Evolutionary conservation across 1,140 invertebrate genomes (phyloP), one percentile per base, ranked within the genome.

Genomic region (Adoxophyes honmai): DNA sequence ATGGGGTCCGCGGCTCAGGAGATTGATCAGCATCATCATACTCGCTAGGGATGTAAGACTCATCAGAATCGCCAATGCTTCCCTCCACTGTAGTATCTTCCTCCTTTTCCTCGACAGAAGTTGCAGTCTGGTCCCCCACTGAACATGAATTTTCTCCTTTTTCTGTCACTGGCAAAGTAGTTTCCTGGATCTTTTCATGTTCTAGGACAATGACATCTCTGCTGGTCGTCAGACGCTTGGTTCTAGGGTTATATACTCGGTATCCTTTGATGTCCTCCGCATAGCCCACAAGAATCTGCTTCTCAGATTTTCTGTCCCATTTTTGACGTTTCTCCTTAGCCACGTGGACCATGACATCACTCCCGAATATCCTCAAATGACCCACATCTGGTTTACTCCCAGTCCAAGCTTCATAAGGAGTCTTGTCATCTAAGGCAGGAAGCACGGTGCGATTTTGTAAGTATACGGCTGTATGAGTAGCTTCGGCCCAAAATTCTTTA

Each of bases 251-350:
- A 34, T 59, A 62, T 1, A 63, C 18, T 37, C 61, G 51, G 44
- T 63, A 59, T 36, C 61, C 57, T 35, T 63, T 64, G 16, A 44
- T 52, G 18, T 64, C 55, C n/a, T n/a, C n/a, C n/a, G n/a, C n/a
- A n/a, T n/a, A n/a, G n/a, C n/a, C n/a, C n/a, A n/a, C n/a, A n/a
- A 76, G 60, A 11, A 80, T 73, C 28, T 59, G 44, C 57, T 72
- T 57, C 53, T 59, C 11, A 0, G 73, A 54, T 39, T 78, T 85
- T 36, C 66, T 58, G 34, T 80, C 78, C 57, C 58, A 74, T 51
- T 81, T 84, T 37, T 48, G 54, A 0, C 70, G 34, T 42, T 70
- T 73, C 61, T 82, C 65, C 48, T 81, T 71, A 44, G 64, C 34
- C 18, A 66, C 34, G 34, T 66, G 64, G 9, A 57, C 54, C 64